Evolutionary conservation across 2,888 invertebrate genomes (phyloP).

Genomic region (Rhogogaster chlorosoma): DNA sequence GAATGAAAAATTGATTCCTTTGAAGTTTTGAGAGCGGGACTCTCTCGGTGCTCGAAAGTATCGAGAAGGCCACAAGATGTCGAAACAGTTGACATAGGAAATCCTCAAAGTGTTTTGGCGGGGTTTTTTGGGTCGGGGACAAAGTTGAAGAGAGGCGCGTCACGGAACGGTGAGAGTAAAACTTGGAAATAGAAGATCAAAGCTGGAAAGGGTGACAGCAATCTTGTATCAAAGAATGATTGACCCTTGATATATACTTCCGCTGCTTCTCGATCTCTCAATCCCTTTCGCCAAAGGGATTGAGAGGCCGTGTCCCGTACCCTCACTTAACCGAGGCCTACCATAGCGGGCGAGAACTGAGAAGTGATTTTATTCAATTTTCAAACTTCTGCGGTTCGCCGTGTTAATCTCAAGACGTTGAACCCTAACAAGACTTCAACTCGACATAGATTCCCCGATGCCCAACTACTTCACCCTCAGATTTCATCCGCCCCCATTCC

Average conservation of each 20-base stretch:
- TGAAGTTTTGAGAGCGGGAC: not conserved
- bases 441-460: not conserved
- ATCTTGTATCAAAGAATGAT: slow-evolving; percentile 36
- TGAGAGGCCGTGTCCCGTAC: not conserved
- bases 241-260: slow-evolving; percentile 24
- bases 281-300: not conserved
- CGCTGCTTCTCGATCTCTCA: not conserved
- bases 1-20: not conserved
- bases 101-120: not conserved
- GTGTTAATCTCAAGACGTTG: not conserved
- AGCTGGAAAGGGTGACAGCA: not conserved
- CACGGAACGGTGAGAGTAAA: not conserved
- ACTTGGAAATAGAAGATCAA: slow-evolving; percentile 25
- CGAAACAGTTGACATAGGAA: slow-evolving; percentile 4
- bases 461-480: not conserved
- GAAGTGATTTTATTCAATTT: not conserved
- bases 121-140: not conserved
- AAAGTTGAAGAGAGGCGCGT: not conserved
- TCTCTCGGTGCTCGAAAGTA: not conserved
- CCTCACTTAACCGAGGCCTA: not conserved
- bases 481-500: not conserved
- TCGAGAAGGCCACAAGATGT: not conserved
- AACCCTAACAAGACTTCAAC: not conserved
- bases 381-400: not conserved
- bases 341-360: not conserved